Percentiles rank a stretch among this genome's conserved stretches.
These are phyloP conservation scores for Drosophila hydei DNA, from an alignment of 1,140 invertebrate genomes.

Conservation along the genomic window DNA sequence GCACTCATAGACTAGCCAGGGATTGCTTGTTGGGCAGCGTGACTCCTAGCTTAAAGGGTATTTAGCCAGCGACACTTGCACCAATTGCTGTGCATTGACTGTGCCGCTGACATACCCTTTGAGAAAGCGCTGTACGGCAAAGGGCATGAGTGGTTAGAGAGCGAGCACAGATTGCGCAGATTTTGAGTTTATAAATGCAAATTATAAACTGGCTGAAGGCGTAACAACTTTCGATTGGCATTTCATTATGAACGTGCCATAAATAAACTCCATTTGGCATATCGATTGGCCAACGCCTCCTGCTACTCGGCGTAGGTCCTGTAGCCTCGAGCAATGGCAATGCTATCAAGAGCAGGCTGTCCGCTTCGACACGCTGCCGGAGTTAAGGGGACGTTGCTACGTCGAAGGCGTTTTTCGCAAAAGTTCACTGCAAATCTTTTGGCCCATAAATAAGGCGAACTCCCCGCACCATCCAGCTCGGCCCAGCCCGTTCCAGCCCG, in stretches of 20 bases:
- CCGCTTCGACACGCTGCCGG: constrained; percentile 14
- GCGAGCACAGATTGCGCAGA: constrained; percentile 64
- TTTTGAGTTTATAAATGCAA: constrained; percentile 67
- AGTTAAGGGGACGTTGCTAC: not conserved
- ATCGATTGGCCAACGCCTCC: constrained; percentile 46
- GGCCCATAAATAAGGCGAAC: constrained; percentile 62
- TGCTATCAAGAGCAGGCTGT: constrained; percentile 61
- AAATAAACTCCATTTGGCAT: constrained; percentile 73
- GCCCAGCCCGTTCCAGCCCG: too few relatives aligned
- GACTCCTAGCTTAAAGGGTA: too few relatives aligned
- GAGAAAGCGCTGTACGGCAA: not conserved
- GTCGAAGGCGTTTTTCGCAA: constrained; percentile 9
- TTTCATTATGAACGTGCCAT: constrained; percentile 69
- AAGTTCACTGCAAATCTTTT: constrained; percentile 49
- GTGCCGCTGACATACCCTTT: not conserved
- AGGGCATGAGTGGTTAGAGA: constrained; percentile 7
- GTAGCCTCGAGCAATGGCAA: constrained; percentile 27
- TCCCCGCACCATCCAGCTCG: constrained; percentile 1
- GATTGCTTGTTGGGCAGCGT: too few relatives aligned
- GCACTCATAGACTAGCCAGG: too few relatives aligned
- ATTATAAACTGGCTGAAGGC: constrained; percentile 61
- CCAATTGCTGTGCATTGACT: not conserved
- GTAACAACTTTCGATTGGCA: constrained; percentile 72
- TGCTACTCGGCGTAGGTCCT: not conserved
- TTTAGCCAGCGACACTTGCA: too few relatives aligned